Base-by-base conservation (phyloP, 2,797 vertebrate genomes). In the Myotis planiceps region DNA sequence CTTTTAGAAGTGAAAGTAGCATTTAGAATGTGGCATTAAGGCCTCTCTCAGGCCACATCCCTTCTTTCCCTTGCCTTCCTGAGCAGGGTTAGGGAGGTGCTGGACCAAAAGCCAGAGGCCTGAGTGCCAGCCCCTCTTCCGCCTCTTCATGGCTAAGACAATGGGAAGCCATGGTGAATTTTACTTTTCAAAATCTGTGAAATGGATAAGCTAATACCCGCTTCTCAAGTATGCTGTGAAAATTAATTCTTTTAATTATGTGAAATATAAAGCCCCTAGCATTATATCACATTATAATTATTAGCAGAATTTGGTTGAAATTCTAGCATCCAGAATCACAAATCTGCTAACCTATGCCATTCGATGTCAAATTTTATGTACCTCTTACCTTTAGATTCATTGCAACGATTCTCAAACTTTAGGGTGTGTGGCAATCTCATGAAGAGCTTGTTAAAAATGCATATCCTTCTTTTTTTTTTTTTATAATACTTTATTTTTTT, bases 331-430 rank as follows among this genome's bases (percentile, higher is more conserved):
- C 93, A 97, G 96, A 96, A 96, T 98, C 96, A 97, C 94, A 98
- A 97, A 97, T 97, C 88, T 98, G 96, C 95, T 98, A 97, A 97
- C 94, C 82, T 97, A 71, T 86, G 95, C 84, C 94, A 97, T 97
- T 98, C 97, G 98, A 96, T 90, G 93, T 98, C 97, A 98, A 96
- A 96, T 97, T 98, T 47, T 97, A 98, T 94, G 89, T 94, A 97
- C 92, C 90, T 97, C 96, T 97, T 94, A 96, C 96, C 93, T 97
- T 98, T 75, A 88, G 69, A 90, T 94, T 53, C 82, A 92, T 9
- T 23, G 27, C 42, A n/a, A 23, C 5, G 47, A 39, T 88, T 88
- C 55, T 92, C 66, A 81, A 53, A 88, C 15, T 10, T 55, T 12
- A 71, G 58, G 25, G 21, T 65, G 27, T 9, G 23, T 13, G 2